Percentiles rank a stretch among this genome's conserved stretches.
Conservation (phyloP, 2,888 invertebrate species). For the Dilophus febrilis region DNA sequence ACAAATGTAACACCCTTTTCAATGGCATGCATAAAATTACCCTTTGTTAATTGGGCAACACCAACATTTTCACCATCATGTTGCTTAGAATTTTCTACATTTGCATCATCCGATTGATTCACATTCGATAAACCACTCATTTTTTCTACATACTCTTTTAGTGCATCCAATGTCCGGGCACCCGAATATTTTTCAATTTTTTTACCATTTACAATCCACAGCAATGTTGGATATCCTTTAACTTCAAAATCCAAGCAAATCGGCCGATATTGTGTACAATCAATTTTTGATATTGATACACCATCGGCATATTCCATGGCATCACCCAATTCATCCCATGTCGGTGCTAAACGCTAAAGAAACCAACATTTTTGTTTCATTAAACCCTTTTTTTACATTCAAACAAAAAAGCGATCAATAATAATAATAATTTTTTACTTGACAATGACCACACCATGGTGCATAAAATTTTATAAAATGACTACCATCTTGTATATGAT, state of each 20-base stretch:
- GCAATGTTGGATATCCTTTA: slow-evolving; percentile 70
- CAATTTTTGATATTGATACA: slow-evolving; percentile 64
- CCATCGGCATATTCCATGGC: slow-evolving; percentile 45
- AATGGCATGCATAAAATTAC: slow-evolving; percentile 53
- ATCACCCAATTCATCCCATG: slow-evolving; percentile 68
- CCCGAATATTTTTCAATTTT: slow-evolving; percentile 66
- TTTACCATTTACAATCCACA: slow-evolving; percentile 79
- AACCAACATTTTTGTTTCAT: slow-evolving; percentile 4
- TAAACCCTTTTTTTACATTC: slow-evolving; percentile 6
- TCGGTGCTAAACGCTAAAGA: slow-evolving; percentile 55
- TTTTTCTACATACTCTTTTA: slow-evolving; percentile 52
- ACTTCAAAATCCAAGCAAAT: slow-evolving; percentile 67
- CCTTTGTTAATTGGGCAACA: slow-evolving; percentile 39
- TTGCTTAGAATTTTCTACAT: slow-evolving; percentile 17
- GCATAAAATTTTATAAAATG: slow-evolving; percentile 86
- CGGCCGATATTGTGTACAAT: slow-evolving; percentile 60
- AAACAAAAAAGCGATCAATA: no score
- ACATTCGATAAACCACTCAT: no score
- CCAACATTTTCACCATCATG: slow-evolving; percentile 8
- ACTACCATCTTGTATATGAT: slow-evolving; percentile 51
- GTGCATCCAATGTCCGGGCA: slow-evolving; percentile 44
- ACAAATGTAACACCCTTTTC: slow-evolving; percentile 60
- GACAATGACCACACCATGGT: slow-evolving; percentile 83
- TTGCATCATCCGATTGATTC: slow-evolving; percentile 17
- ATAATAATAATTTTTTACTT: slow-evolving; percentile 32